phyloP scores from a whole-genome alignment of 2,797 vertebrate genomes.

The Danio albolineatus region DNA sequence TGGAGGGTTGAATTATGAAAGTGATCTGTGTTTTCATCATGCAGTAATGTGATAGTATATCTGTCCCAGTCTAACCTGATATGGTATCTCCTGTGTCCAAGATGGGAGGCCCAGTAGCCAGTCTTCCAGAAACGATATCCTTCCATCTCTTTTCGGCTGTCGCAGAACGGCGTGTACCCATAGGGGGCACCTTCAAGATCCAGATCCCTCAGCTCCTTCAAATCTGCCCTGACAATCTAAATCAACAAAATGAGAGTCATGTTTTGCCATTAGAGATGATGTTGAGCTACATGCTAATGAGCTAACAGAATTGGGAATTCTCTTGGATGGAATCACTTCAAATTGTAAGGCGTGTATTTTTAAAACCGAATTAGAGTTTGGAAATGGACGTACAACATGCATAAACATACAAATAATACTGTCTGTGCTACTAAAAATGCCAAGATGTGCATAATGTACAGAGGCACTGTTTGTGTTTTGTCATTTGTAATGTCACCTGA shows the following conservation, averaged over 20 bases:
- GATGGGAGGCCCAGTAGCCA: constrained; percentile 95
- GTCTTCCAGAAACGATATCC: constrained; percentile 98
- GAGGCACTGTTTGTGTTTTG: neutral
- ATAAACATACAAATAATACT: neutral
- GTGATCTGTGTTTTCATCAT: neutral
- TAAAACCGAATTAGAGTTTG: neutral
- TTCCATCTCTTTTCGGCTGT: constrained; percentile 95
- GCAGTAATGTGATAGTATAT: neutral
- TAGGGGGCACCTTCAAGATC: constrained; percentile 92
- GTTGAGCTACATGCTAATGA: neutral
- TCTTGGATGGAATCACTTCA: neutral
- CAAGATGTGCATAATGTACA: neutral
- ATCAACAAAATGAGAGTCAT: neutral
- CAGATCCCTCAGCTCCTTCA: constrained; percentile 90
- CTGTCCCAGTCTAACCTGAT: constrained; percentile 84
- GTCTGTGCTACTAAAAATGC: neutral
- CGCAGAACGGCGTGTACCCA: constrained; percentile 95
- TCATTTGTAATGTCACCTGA: constrained; percentile 81
- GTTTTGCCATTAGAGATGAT: neutral
- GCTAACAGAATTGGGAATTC: neutral
- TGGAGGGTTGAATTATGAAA: neutral
- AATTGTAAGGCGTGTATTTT: neutral
- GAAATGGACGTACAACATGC: neutral
- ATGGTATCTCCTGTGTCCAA: constrained; percentile 91
- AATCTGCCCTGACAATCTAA: constrained; percentile 93